Base-by-base conservation (phyloP, 2,888 invertebrate genomes). In the Meganola albula region DNA sequence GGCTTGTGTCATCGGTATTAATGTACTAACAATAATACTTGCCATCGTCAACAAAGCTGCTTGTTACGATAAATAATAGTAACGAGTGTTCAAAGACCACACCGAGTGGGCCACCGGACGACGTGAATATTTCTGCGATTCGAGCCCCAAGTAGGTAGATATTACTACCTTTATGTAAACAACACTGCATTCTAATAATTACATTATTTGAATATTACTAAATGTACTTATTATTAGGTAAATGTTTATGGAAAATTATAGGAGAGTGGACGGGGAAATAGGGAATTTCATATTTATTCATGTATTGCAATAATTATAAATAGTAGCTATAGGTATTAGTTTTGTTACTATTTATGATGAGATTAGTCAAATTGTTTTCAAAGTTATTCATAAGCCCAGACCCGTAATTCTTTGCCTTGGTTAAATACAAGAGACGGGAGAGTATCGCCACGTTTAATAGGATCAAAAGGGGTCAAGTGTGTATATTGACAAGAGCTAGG, bases 401-500 rank as follows among this genome's bases (percentile, higher is more conserved):
- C n/a, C n/a, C n/a, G n/a, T 39, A 39, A 39, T 34, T 47, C 47
- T 37, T 35, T 35, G 24, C 27, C 33, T 42, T 50, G 39, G 49
- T 33, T 37, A 32, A 21, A 31, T 38, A 37, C 40, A 52, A 56
- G 50, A 49, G 56, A 58, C 50, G 58, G 51, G 64, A 58, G 65
- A 67, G 74, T 76, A 76, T 78, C 67, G 71, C 69, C 69, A 73
- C 71, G 76, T 74, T 76, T 83, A 84, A 85, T 85, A 64, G 64
- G 85, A 84, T 85, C 85, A 85, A 85, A 83, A 77, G 85, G 84
- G 85, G 84, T 85, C 82, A 85, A 85, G 75, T 85, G 84, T 82
- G 73, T 79, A 76, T 75, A 78, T 79, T 83, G 82, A 77, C 76
- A 76, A 78, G 74, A 75, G 82, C 78, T 74, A 79, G 80, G 79